These are phyloP conservation scores for Acanthosoma haemorrhoidale DNA, from an alignment of 2,888 invertebrate genomes.

Conservation along the genomic window DNA sequence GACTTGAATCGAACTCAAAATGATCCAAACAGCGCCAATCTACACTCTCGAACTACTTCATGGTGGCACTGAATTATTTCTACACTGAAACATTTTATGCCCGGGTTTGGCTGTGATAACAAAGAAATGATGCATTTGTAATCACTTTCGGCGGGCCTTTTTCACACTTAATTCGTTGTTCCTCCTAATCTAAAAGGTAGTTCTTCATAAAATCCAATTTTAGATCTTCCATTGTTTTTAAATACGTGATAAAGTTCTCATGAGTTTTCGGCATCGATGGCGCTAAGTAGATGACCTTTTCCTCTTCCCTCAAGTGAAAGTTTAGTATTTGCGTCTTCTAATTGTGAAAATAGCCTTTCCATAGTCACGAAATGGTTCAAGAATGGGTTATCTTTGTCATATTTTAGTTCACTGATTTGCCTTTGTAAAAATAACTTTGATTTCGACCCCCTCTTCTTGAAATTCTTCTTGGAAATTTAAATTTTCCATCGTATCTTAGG, in stretches of 20 bases:
- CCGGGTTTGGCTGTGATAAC: background rate
- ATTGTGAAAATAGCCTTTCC: slow-evolving; percentile 18
- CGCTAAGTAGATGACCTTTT: slow-evolving; percentile 7
- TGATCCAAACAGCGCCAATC: background rate
- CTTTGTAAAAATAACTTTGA: slow-evolving; percentile 17
- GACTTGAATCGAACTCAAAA: too few relatives aligned
- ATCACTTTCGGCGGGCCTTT: background rate
- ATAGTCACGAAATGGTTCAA: slow-evolving; percentile 6
- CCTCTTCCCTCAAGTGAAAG: background rate
- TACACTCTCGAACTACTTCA: too few relatives aligned
- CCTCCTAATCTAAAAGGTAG: background rate
- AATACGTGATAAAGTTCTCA: slow-evolving; percentile 6
- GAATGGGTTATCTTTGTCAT: background rate
- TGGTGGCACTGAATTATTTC: too few relatives aligned
- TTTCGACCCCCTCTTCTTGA: background rate
- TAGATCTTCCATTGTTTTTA: slow-evolving; percentile 6
- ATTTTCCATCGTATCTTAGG: background rate
- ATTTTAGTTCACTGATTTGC: slow-evolving; percentile 3
- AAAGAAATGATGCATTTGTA: too few relatives aligned
- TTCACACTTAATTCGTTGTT: background rate
- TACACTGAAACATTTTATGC: slow-evolving; percentile 6
- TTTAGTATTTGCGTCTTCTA: slow-evolving; percentile 1
- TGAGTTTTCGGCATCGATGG: slow-evolving; percentile 1
- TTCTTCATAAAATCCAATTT: slow-evolving; percentile 2
- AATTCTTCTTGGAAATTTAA: background rate